Base-by-base conservation (phyloP, 2,113 vertebrate genomes). In the Platichthys flesus region DNA sequence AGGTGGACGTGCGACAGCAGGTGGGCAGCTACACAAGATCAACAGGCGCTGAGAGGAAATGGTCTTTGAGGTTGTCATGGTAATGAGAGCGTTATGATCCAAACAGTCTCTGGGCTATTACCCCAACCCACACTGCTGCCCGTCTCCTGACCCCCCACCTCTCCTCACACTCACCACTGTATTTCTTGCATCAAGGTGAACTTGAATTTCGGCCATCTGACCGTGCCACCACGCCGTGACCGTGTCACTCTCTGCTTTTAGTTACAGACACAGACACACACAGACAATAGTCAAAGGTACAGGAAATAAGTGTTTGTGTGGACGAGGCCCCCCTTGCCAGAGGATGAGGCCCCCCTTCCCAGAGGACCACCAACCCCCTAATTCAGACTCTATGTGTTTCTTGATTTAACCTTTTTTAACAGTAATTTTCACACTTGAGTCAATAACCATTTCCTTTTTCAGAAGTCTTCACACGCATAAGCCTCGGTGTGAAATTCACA, bases 251-350 rank as follows among this genome's bases (percentile, higher is more conserved):
- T 64, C 65, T 57, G 23, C 62, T 71, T 70, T 52, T 24, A 66
- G 57, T 84, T 73, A 52, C 54, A 71, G 47, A 60, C 35, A 61
- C 49, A 65, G 24, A 55, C 20, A 31, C 83, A 70, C 31, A 78
- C 56, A 74, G 72, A 89, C 84, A 89, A 87, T 83, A n/a, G 87
- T 73, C 42, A 52, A 76, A 54, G 78, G 71, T 16, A 92, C 94
- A 95, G 95, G 95, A 96, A 96, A 93, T 89, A 74, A 16, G 83
- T 95, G 67, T 96, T 96, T 95, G 94, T 93, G 83, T 92, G 93
- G 92, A 93, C 83, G 85, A 92, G 94, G 92, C 60, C 59, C 94
- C 93, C 91, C 92, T 96, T 96, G 94, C 94, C 28, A 31, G 28
- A 31, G 93, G 92, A 93, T 83, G 84, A 92, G 94, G 92, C 59